These are phyloP conservation scores for Listrodromus nycthemerus DNA, from an alignment of 2,888 invertebrate species.

Conservation along the genomic window DNA sequence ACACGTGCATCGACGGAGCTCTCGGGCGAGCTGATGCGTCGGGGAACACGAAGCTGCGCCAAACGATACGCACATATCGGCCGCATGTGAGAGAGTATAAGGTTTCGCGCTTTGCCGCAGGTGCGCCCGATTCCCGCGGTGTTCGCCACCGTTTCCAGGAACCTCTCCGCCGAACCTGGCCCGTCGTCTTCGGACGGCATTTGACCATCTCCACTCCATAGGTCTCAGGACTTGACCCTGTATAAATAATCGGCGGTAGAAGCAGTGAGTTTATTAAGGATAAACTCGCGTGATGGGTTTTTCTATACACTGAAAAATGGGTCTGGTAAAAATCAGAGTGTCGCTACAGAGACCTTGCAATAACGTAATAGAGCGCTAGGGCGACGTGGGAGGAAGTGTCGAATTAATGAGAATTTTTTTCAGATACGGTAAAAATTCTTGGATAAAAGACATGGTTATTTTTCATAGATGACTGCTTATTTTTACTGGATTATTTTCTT, in stretches of 20 bases:
- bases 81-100: constrained; percentile 17
- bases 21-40: constrained; percentile 4
- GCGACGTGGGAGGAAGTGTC: too few species aligned
- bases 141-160: constrained; percentile 58
- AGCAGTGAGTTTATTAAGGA: too few species aligned
- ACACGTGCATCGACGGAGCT: not conserved
- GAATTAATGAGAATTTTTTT: too few species aligned
- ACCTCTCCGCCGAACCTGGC: constrained; percentile 38
- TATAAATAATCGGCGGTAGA: constrained; percentile 52
- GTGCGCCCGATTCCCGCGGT: constrained; percentile 61
- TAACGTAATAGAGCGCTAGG: too few species aligned
- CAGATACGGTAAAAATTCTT: too few species aligned
- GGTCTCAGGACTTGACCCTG: constrained; percentile 41
- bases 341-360: too few species aligned
- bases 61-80: constrained; percentile 17
- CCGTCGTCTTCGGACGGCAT: not conserved
- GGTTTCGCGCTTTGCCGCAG: constrained; percentile 61
- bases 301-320: too few species aligned
- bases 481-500: too few species aligned
- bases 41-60: not conserved
- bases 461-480: too few species aligned
- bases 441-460: too few species aligned
- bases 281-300: too few species aligned
- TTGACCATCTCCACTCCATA: constrained; percentile 10
- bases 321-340: too few species aligned